Evolutionary conservation across 2,797 vertebrate species (phyloP).

Genomic region (Siniperca obscura): DNA sequence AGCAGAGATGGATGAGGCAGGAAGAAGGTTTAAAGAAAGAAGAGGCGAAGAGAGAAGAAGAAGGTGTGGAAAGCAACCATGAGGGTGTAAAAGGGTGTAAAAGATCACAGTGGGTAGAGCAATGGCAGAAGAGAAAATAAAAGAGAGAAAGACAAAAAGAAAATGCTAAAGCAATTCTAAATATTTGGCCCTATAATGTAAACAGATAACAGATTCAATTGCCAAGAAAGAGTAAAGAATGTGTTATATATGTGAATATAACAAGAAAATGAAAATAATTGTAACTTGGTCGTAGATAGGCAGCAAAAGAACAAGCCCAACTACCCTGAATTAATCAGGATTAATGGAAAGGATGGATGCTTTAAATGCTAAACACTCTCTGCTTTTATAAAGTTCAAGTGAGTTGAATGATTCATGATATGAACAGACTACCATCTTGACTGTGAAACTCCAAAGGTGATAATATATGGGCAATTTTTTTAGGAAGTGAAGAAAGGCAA

Average conservation of each 20-base stretch:
- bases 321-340: not conserved
- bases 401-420: constrained; percentile 26
- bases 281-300: not conserved
- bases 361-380: constrained; percentile 14
- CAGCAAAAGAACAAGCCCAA: constrained; percentile 7
- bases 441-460: constrained; percentile 36
- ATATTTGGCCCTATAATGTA: not conserved
- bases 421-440: constrained; percentile 26
- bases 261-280: not conserved
- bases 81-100: not conserved
- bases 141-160: not conserved
- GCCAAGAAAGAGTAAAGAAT: not conserved
- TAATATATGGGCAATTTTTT: constrained; percentile 32
- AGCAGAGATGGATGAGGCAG: not conserved
- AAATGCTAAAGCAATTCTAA: not conserved
- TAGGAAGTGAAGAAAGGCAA: constrained; percentile 27
- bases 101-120: not conserved
- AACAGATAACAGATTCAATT: not conserved
- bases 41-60: no score
- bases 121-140: not conserved
- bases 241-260: not conserved
- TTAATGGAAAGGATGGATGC: constrained; percentile 1
- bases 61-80: not conserved
- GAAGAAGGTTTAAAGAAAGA: not conserved
- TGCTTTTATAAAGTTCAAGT: constrained; percentile 29